These are phyloP conservation scores for Diplosoma virens DNA, from an alignment of 23 tunicate genomes.

Conservation along the genomic window DNA sequence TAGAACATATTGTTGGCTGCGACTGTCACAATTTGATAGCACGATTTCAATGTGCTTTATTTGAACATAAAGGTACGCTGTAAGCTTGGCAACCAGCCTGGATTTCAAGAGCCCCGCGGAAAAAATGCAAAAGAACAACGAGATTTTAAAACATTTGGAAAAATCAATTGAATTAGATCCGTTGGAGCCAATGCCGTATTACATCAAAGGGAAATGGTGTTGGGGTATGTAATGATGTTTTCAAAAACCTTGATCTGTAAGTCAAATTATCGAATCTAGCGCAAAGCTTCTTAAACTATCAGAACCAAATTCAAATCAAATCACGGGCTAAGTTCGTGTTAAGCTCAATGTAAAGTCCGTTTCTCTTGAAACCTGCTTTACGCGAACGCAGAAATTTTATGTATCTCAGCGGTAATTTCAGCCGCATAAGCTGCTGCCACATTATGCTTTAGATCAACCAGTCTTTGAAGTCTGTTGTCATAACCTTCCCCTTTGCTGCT, in stretches of 20 bases:
- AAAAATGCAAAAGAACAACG: constrained; percentile 38
- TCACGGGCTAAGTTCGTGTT: too few species aligned
- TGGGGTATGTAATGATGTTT: constrained; percentile 51
- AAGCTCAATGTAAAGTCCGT: too few species aligned
- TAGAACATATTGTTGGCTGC: not conserved
- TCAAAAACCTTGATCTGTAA: not conserved
- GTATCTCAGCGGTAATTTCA: too few species aligned
- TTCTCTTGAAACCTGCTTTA: too few species aligned
- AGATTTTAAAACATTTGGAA: constrained; percentile 52
- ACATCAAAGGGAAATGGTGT: constrained; percentile 84
- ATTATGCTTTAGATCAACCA: too few species aligned
- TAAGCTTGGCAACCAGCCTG: constrained; percentile 55
- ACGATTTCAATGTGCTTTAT: not conserved
- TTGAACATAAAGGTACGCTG: constrained; percentile 51
- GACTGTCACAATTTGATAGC: not conserved
- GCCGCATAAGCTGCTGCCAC: too few species aligned
- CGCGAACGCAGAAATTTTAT: too few species aligned
- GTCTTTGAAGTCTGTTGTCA: too few species aligned
- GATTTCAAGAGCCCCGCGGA: constrained; percentile 63
- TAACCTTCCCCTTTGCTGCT: too few species aligned
- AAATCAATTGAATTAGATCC: constrained; percentile 67
- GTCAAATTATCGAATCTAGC: too few species aligned
- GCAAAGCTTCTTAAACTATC: too few species aligned
- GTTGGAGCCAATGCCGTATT: constrained; percentile 54
- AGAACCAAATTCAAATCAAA: too few species aligned